These are phyloP conservation scores for Anoplolepis gracilipes DNA, from an alignment of 1,140 invertebrate genomes.

Conservation along the genomic window DNA sequence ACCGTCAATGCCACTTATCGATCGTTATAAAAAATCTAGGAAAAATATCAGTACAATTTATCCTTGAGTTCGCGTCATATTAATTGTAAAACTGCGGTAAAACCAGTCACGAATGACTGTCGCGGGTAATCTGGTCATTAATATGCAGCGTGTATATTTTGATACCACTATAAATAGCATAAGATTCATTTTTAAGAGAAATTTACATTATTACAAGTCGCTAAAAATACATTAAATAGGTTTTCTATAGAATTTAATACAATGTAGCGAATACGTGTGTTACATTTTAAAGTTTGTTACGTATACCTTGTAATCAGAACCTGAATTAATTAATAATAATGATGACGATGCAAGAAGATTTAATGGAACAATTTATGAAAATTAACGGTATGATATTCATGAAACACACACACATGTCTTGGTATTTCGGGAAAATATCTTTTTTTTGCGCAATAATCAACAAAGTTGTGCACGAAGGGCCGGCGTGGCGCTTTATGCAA, in stretches of 20 bases:
- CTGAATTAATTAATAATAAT: not conserved
- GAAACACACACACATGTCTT: not conserved
- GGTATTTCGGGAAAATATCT: not conserved
- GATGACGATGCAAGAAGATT: constrained; percentile 7
- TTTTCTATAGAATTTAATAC: not conserved
- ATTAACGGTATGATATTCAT: constrained; percentile 1
- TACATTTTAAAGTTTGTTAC: not conserved
- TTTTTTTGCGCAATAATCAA: not conserved
- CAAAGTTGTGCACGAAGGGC: not conserved
- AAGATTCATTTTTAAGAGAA: not conserved
- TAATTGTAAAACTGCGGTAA: not conserved
- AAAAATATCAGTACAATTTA: constrained; percentile 4
- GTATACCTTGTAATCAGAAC: not conserved
- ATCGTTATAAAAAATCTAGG: constrained; percentile 17
- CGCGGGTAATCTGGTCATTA: constrained; percentile 32
- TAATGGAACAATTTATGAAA: not conserved
- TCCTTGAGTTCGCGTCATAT: not conserved
- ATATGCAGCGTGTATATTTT: not conserved
- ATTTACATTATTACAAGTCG: not conserved
- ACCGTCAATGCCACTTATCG: not conserved
- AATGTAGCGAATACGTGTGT: not conserved
- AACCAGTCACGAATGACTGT: constrained; percentile 22
- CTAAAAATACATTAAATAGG: not conserved
- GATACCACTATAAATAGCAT: not conserved
- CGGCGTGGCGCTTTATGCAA: constrained; percentile 16